These are phyloP conservation scores for Ophioninae sp. DNA, from an alignment of 2,888 invertebrate genomes.

Conservation along the genomic window DNA sequence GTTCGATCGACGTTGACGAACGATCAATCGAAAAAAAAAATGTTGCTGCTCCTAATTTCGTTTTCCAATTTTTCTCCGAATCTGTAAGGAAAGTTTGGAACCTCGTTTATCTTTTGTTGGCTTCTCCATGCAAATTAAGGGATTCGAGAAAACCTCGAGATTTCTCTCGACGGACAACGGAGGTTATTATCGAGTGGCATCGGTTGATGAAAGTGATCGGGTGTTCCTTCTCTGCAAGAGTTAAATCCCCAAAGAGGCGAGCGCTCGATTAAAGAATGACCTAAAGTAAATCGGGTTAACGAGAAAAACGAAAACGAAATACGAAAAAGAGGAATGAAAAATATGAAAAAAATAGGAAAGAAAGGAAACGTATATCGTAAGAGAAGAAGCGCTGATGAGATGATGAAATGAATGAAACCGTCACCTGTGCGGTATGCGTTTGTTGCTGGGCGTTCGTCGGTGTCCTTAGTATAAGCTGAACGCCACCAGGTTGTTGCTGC, in stretches of 20 bases:
- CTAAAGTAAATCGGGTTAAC: conserved; percentile 31
- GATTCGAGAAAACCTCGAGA: not conserved
- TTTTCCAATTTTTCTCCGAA: conserved; percentile 25
- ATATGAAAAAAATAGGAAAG: not conserved
- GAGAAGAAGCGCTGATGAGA: conserved; percentile 62
- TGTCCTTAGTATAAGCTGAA: conserved; percentile 87
- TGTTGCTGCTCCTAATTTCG: conserved; percentile 11
- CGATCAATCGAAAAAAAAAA: not conserved
- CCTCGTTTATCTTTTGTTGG: not conserved
- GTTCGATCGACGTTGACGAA: conserved; percentile 1
- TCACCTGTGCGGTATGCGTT: conserved; percentile 81
- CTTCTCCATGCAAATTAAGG: conserved; percentile 1
- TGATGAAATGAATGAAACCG: conserved; percentile 74
- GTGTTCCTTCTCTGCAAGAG: not conserved
- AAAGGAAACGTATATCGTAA: not conserved
- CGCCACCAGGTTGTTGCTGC: conserved; percentile 86
- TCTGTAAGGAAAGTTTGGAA: conserved; percentile 48
- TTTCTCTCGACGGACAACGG: not conserved
- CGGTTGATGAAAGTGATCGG: not conserved
- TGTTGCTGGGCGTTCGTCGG: conserved; percentile 82
- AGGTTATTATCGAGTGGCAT: not conserved
- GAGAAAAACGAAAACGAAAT: not conserved
- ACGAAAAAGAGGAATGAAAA: conserved; percentile 3
- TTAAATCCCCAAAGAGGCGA: not conserved
- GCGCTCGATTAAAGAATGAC: conserved; percentile 23